These are phyloP conservation scores for Octomys mimax DNA, from an alignment of 2,797 vertebrate species.

Conservation along the genomic window DNA sequence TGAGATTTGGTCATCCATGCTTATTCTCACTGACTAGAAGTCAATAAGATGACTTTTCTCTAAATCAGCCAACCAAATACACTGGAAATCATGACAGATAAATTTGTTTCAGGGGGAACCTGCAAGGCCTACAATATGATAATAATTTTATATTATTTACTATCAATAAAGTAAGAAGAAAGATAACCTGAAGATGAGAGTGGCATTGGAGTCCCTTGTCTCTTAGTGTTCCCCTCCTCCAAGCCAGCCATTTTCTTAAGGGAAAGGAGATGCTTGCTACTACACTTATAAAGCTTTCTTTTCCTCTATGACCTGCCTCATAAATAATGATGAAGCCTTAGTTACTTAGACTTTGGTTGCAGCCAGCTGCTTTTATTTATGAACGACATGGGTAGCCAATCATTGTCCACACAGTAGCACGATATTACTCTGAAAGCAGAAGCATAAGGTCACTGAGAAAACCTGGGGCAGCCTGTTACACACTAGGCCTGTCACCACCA, in stretches of 20 bases:
- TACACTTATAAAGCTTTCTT: constrained; percentile 41
- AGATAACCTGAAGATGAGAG: not conserved
- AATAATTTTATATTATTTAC: constrained; percentile 47
- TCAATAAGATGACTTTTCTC: not conserved
- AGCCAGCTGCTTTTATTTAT: constrained; percentile 71
- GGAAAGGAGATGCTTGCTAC: constrained; percentile 53
- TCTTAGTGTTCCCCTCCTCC: not conserved
- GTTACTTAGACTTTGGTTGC: constrained; percentile 65
- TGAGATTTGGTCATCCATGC: not conserved
- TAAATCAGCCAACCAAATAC: not conserved
- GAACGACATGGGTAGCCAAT: constrained; percentile 50
- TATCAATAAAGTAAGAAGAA: not conserved
- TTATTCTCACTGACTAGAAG: constrained; percentile 17
- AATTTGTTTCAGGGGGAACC: not conserved
- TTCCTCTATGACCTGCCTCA: constrained; percentile 31
- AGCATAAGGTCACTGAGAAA: not conserved
- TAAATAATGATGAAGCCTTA: constrained; percentile 48
- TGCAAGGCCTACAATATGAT: constrained; percentile 22
- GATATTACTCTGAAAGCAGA: not conserved
- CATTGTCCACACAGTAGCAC: not conserved
- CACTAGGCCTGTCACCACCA: constrained; percentile 4
- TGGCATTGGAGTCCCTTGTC: not conserved
- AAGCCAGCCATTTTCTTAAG: constrained; percentile 37
- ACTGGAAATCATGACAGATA: not conserved
- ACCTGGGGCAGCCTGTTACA: not conserved